Base-by-base conservation (phyloP, 2,888 invertebrate species). In the Nemapogon koenigi region DNA sequence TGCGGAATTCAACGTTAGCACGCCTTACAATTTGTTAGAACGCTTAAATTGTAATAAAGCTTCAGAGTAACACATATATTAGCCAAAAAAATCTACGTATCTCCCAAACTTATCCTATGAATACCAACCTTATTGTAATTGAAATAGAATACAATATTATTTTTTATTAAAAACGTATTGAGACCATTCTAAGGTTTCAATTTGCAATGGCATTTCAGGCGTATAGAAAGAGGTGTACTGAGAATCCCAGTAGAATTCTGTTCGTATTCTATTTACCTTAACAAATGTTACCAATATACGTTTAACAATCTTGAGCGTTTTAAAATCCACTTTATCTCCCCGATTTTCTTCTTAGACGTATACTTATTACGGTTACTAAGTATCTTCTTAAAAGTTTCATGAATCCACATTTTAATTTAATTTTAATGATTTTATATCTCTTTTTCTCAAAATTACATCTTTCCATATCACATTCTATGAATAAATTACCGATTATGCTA, bases 21-120 rank as follows among this genome's bases (percentile, higher is more conserved):
- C 63, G 63, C 68, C 69, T 71, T 66, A 73, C 70, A 71, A 73
- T 73, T 73, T 71, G 71, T 73, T 65, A 68, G 67, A 69, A 64
- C 62, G 62, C 69, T 71, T 72, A 71, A 70, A 73, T 72, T 72
- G 70, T 72, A 71, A 71, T 72, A 70, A 71, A 72, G 63, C 64
- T 68, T 57, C 60, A 49, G 53, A 60, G 68, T 64, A 69, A 70
- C 66, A 64, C 62, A 66, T 63, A 61, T 57, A 49, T 53, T 51
- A 44, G 38, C 40, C 45, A 51, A 40, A 45, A 52, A 50, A 43
- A 45, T 48, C 39, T 38, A 41, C 49, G 44, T 50, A 62, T 53
- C 49, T 47, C 46, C 41, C 32, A 4, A 13, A 26, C 4, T 8
- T 7, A n/a, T 1, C 2, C 40, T 49, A 3, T 7, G 10, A 18